Conservation (phyloP, 2,888 invertebrate genomes). For the Ophion ellenae region DNA sequence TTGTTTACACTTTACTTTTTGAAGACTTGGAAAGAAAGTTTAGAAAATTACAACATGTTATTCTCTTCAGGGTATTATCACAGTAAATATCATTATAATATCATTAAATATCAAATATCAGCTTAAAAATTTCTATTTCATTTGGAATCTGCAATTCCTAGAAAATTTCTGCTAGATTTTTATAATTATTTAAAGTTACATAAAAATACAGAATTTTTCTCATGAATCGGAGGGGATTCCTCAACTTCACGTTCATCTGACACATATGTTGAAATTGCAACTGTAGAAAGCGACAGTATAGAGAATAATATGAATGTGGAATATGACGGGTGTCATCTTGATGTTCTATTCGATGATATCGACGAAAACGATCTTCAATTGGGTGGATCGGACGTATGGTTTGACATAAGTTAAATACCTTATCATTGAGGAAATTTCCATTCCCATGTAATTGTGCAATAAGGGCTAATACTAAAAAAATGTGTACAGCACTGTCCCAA, state of each 20-base stretch:
- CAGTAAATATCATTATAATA: background rate
- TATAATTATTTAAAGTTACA: slow-evolving; percentile 1
- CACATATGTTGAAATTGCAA: background rate
- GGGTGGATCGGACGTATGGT: slow-evolving; percentile 1
- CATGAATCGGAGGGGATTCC: background rate
- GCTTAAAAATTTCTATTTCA: background rate
- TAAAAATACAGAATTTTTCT: slow-evolving; percentile 3
- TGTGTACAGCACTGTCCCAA: background rate
- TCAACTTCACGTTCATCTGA: background rate
- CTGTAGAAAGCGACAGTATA: background rate
- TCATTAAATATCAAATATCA: background rate
- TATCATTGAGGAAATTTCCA: background rate
- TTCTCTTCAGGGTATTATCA: background rate
- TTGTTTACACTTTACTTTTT: background rate
- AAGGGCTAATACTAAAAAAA: background rate
- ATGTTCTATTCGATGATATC: background rate
- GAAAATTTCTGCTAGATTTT: background rate
- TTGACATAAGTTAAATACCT: background rate
- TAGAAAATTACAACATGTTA: background rate
- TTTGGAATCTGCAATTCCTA: background rate
- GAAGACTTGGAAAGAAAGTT: background rate
- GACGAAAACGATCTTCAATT: background rate
- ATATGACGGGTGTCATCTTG: background rate
- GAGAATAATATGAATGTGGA: slow-evolving; percentile 3
- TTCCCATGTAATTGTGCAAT: background rate